phyloP scores from a whole-genome alignment of 2,888 invertebrate species.

The Drosophila robusta region DNA sequence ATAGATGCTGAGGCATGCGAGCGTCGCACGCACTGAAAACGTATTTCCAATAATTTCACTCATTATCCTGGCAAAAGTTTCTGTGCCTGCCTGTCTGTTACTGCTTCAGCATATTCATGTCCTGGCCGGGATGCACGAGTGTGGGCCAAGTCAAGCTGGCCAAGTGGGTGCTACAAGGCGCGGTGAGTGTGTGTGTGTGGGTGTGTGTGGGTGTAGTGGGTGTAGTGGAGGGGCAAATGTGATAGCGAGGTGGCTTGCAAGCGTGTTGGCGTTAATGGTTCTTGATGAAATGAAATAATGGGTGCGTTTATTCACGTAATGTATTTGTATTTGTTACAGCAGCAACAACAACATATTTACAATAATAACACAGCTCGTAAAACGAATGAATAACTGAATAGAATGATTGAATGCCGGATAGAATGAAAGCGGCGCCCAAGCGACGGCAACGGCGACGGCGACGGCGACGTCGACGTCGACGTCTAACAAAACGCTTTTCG shows the following conservation, averaged over 20 bases:
- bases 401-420: slow-evolving; percentile 79
- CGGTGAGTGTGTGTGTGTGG: slow-evolving; percentile 39
- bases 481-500: slow-evolving; percentile 80
- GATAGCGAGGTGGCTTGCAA: slow-evolving; percentile 43
- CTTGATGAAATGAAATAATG: slow-evolving; percentile 83
- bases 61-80: slow-evolving; percentile 77
- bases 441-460: slow-evolving; percentile 31
- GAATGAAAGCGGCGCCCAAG: slow-evolving; percentile 75
- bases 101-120: slow-evolving; percentile 66
- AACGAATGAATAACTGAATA: slow-evolving; percentile 76
- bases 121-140: slow-evolving; percentile 19
- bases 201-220: slow-evolving; percentile 1
- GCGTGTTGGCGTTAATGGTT: slow-evolving; percentile 83
- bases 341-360: slow-evolving; percentile 70
- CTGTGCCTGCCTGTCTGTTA: slow-evolving; percentile 32
- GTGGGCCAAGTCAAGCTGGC: slow-evolving; percentile 56
- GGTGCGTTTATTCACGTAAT: slow-evolving; percentile 83
- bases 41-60: slow-evolving; percentile 82
- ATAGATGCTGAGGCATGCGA: slow-evolving; percentile 46
- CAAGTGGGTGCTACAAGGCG: slow-evolving; percentile 69
- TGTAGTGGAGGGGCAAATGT: slow-evolving; percentile 6
- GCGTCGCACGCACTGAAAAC: slow-evolving; percentile 68
- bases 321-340: slow-evolving; percentile 81
- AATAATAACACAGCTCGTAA: slow-evolving; percentile 82
- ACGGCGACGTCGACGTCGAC: slow-evolving; percentile 33